phyloP scores from a whole-genome alignment of 1,140 invertebrate genomes.

The Drosophila ambigua region DNA sequence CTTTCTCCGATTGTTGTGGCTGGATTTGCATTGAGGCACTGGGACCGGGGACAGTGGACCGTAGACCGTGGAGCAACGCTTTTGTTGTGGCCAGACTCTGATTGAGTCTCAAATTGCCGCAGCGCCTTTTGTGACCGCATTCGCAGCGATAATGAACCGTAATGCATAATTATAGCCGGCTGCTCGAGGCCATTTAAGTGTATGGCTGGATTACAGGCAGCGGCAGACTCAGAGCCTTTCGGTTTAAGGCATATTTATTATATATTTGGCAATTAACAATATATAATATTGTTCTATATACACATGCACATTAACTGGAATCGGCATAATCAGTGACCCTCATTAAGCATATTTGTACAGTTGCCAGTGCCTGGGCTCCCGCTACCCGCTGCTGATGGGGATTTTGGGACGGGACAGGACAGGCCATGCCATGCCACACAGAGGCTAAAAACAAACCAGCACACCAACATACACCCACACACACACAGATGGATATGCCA shows the following conservation, averaged over 20 bases:
- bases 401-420: conserved; percentile 2
- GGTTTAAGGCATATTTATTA: conserved; percentile 24
- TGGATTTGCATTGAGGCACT: no score
- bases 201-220: background rate
- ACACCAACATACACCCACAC: conserved; percentile 12
- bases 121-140: conserved; percentile 49
- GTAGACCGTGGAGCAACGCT: background rate
- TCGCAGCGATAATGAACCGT: conserved; percentile 62
- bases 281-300: conserved; percentile 3
- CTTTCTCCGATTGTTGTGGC: conserved; percentile 6
- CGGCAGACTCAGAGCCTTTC: background rate
- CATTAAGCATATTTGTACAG: conserved; percentile 53
- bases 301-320: conserved; percentile 9
- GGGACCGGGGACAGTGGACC: background rate
- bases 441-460: conserved; percentile 52
- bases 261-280: conserved; percentile 37
- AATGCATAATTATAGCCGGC: conserved; percentile 70
- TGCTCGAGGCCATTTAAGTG: conserved; percentile 14
- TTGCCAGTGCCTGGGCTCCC: conserved; percentile 15
- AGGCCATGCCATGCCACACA: conserved; percentile 17
- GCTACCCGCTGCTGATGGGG: background rate
- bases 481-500: conserved; percentile 16
- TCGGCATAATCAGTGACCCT: conserved; percentile 51
- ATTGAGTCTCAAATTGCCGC: conserved; percentile 63
- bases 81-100: conserved; percentile 50